Base-by-base conservation (phyloP, 2,888 invertebrate species). In the Melieria omissa region DNA sequence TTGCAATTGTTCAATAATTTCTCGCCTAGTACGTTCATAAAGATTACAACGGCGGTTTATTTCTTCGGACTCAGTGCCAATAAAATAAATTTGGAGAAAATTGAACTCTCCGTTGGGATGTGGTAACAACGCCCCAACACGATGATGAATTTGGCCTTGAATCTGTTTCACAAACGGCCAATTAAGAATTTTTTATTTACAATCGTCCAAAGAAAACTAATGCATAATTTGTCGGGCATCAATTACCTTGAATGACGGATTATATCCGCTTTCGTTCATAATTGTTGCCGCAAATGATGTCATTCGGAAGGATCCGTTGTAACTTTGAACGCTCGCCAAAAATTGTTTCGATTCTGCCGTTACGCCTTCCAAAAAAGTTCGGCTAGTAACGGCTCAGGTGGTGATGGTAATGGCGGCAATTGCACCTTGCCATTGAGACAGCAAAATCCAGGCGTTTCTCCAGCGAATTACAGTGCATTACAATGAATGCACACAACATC, bases 281-380 rank as follows among this genome's bases (percentile, higher is more conserved):
- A 29, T 29, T 29, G 29, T 29, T 29, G 29, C 29, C 29, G 29
- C 29, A 80, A 84, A 82, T 79, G 79, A 82, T 6, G 80, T 72
- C 78, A 82, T 82, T 78, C 81, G 80, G 73, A 81, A 84, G 78
- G 81, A 82, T 12, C 65, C 74, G 76, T 29, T 29, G 29, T 29
- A 29, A 29, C 29, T 29, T 29, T 29, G 29, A 29, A 29, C 29
- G 29, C 2, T 29, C 29, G 29, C 1, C 29, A 29, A 29, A 29
- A 29, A 29, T 29, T 29, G 29, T 29, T 2, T 29, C 29, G 29
- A 29, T 29, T 29, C 29, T 29, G 29, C 29, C 70, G 55, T 73
- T 80, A 79, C 79, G 76, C 78, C 80, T 73, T 80, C 81, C 45
- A 80, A 75, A 64, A 83, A 79, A 78, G 84, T 83, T 70, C 80